Evolutionary conservation across 2,888 invertebrate species (phyloP).

Genomic region (Drosophila kokeensis): DNA sequence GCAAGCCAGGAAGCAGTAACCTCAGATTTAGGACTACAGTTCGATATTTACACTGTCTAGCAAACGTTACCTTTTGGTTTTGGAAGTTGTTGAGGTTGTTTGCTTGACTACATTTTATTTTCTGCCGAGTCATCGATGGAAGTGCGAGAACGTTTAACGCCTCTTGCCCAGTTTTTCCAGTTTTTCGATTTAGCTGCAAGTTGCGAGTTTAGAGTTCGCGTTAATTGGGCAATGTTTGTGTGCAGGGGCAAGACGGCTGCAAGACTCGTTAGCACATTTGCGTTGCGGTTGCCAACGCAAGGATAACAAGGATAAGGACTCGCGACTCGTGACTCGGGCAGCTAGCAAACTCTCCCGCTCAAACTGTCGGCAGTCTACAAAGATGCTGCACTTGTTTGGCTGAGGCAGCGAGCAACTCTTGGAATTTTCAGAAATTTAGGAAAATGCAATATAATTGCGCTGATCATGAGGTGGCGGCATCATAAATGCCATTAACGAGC

Average conservation of each 20-base stretch:
- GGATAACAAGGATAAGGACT: conserved; percentile 66
- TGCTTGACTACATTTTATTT: conserved; percentile 15
- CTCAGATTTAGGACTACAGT: not conserved
- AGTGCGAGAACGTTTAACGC: conserved; percentile 78
- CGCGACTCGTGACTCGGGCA: conserved; percentile 18
- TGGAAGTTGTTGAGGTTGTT: conserved; percentile 23
- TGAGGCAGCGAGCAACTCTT: conserved; percentile 44
- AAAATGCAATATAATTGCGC: conserved; percentile 81
- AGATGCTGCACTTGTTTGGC: conserved; percentile 64
- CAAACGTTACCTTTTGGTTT: conserved; percentile 6
- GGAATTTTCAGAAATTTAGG: conserved; percentile 59
- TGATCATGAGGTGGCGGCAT: conserved; percentile 67
- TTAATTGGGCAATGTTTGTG: conserved; percentile 72
- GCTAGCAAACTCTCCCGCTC: not conserved
- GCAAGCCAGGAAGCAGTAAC: conserved; percentile 18
- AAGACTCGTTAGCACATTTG: conserved; percentile 78
- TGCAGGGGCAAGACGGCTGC: conserved; percentile 51
- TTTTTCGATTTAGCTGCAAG: conserved; percentile 19
- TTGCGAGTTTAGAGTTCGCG: conserved; percentile 59
- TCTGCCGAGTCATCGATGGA: conserved; percentile 66
- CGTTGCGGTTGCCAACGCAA: conserved; percentile 56
- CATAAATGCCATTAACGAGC: conserved; percentile 77
- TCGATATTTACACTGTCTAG: conserved; percentile 15
- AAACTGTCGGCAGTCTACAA: conserved; percentile 66
- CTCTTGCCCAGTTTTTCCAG: conserved; percentile 25